Percentiles rank a stretch among this genome's conserved stretches.
Conservation (phyloP, 2,888 invertebrate genomes). For the Crocallis elinguaria region DNA sequence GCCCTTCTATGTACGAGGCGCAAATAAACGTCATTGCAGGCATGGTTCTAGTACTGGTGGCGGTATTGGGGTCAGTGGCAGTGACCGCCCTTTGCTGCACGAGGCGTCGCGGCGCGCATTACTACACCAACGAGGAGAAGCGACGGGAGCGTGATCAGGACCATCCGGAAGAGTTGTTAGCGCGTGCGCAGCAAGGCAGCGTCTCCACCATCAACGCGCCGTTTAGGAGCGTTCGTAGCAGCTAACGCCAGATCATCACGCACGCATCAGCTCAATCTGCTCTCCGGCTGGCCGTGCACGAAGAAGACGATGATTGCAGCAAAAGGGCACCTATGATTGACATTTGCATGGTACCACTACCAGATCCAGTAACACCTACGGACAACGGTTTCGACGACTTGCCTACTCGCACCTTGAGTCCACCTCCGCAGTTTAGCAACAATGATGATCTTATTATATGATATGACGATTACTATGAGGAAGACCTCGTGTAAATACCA, state of each 20-base stretch:
- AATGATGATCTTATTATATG: conserved; percentile 64
- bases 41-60: conserved; percentile 70
- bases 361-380: conserved; percentile 1
- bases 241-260: conserved; percentile 66
- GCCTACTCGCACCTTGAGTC: conserved; percentile 53
- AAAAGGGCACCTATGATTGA: not conserved
- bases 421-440: conserved; percentile 52
- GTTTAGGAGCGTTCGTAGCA: conserved; percentile 61
- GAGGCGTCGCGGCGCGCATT: conserved; percentile 88
- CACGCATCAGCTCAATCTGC: conserved; percentile 28
- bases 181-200: conserved; percentile 63
- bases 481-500: conserved; percentile 67
- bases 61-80: conserved; percentile 80
- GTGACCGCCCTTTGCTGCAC: conserved; percentile 87
- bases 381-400: conserved; percentile 41
- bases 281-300: conserved; percentile 38
- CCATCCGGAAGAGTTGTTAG: conserved; percentile 69
- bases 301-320: not conserved
- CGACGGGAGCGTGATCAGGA: conserved; percentile 69
- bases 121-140: conserved; percentile 92
- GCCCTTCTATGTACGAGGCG: conserved; percentile 81
- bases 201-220: conserved; percentile 76
- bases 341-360: conserved; percentile 13
- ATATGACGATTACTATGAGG: conserved; percentile 73
- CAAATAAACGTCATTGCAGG: conserved; percentile 84